A percentile compares a stretch with the other conserved stretches of the same genome.
These are phyloP conservation scores for Mustela lutreola DNA, from an alignment of 2,113 vertebrate genomes.

Conservation along the genomic window DNA sequence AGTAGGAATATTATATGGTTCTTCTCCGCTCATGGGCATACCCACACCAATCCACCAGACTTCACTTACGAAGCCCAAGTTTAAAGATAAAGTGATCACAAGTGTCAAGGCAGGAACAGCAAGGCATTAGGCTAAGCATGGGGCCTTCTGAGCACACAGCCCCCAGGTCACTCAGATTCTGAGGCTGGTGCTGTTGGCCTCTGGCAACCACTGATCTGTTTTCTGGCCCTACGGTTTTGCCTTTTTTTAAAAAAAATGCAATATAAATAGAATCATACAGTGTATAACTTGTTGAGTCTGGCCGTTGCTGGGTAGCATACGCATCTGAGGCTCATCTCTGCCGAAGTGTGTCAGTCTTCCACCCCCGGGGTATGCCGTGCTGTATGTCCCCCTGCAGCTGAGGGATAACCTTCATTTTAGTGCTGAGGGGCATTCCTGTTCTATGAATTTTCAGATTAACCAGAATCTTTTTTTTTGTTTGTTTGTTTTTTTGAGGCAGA, in stretches of 20 bases:
- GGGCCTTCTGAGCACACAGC: background rate
- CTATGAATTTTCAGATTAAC: background rate
- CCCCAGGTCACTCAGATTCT: background rate
- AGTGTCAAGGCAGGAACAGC: background rate
- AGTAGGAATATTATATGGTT: background rate
- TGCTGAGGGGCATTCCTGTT: background rate
- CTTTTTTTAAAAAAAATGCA: background rate
- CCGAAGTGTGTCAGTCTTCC: background rate
- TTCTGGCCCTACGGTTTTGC: background rate
- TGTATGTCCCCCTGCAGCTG: background rate
- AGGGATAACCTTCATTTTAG: background rate
- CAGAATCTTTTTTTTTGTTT: background rate
- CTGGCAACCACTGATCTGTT: background rate
- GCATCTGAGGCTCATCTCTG: background rate
- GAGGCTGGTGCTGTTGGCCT: background rate
- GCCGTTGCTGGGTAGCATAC: background rate
- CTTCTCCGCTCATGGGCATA: background rate
- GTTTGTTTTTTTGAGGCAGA: background rate
- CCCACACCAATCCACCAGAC: background rate
- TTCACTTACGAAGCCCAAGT: background rate
- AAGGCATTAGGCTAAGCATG: background rate
- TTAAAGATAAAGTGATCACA: background rate
- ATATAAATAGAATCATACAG: background rate
- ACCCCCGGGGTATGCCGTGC: fast-evolving
- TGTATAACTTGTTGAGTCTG: background rate